Base-by-base conservation (phyloP, 2,797 vertebrate genomes). In the Zalophus californianus region DNA sequence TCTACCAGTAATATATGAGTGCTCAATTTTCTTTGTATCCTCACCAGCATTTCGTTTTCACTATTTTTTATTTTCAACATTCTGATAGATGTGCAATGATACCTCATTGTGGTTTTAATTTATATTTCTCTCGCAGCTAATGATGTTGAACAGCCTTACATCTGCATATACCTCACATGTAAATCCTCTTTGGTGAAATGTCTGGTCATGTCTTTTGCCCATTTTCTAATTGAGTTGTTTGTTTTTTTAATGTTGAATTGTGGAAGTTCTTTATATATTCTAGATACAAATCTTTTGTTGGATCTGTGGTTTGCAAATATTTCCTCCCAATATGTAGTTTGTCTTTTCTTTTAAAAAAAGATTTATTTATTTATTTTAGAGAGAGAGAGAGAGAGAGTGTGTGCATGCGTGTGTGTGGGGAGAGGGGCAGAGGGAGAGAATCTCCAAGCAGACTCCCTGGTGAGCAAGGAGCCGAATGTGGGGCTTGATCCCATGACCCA, bases 1-100 rank as follows among this genome's bases (percentile, higher is more conserved):
- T 75, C 78, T 21, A 62, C 14, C 72, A 68, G 35, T 78, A 85
- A 80, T 44, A 5, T 44, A 6, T 58, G 11, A 78, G 38, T 75
- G 62, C 58, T 68, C 56, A 87, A 1, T 94, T 70, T 90, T 77
- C 66, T 96, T 48, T 94, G 75, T 94, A 66, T 58, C 32, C 66
- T 95, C 32, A 38, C n/a, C 25, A 90, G 41, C n/a, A 84, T 79
- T 92, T 78, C 48, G 9, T 91, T 95, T 58, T 83, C 41, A 92
- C 23, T 70, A 21, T 29, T 89, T 79, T 97, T 82, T 50, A 58
- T 78, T 93, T 93, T 89, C 82, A 48, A 72, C 15, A 77, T 83
- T 90, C 44, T 20, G 9, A 35, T 93, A 85, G n/a, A 20, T 62
- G 15, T 52, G 16, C 23, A 83, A 21, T 52, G 14, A n/a, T 84